A percentile compares a stretch with the other conserved stretches of the same genome.
Conservation (phyloP, 2,113 vertebrate genomes). For the Bombycilla garrulus region DNA sequence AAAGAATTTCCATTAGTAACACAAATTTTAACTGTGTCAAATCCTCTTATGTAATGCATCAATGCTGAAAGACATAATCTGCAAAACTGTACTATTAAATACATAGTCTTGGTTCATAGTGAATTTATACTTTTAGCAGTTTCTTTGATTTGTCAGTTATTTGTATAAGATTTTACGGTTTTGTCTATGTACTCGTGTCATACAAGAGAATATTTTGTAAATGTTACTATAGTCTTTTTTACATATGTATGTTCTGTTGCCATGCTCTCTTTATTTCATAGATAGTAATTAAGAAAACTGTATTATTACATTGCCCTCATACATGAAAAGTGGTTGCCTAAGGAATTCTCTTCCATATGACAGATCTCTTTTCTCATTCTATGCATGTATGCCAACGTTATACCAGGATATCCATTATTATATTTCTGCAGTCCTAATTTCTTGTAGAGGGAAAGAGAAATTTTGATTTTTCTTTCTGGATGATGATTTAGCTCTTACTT, state of each 20-base stretch:
- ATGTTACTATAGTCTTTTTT: not conserved
- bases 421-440: not conserved
- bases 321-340: not conserved
- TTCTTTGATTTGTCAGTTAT: conserved; percentile 37
- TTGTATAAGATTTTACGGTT: not conserved
- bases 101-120: conserved; percentile 35
- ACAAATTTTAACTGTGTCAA: conserved; percentile 78
- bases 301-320: not conserved
- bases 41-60: conserved; percentile 67
- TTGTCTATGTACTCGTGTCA: not conserved
- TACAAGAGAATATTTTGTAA: not conserved
- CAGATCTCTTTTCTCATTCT: not conserved
- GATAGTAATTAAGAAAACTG: not conserved
- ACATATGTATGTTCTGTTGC: not conserved
- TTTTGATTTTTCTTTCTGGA: not conserved
- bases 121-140: conserved; percentile 18
- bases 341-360: not conserved
- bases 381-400: not conserved
- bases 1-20: conserved; percentile 80
- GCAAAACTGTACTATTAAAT: conserved; percentile 41
- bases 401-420: not conserved
- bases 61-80: conserved; percentile 40
- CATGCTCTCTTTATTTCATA: not conserved
- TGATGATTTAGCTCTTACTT: not conserved
- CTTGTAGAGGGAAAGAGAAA: not conserved